Base-by-base conservation (phyloP, 2,888 invertebrate species). In the Acrocyrtus sp. region DNA sequence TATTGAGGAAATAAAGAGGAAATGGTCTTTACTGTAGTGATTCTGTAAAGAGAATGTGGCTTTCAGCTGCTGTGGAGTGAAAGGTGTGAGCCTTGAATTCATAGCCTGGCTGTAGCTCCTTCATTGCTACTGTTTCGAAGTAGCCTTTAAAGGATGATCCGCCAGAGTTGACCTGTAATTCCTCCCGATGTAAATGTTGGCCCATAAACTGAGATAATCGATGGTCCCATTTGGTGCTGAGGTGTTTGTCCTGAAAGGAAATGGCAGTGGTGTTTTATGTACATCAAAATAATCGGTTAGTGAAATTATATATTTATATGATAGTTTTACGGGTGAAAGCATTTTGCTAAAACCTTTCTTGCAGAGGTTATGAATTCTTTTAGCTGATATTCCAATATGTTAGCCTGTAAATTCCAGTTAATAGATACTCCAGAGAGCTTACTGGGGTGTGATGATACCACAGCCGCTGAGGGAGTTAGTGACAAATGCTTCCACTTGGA, bases 401-500 rank as follows among this genome's bases (percentile, higher is more conserved):
- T 57, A 12, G 72, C 21, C 1, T 72, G n/a, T 8, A 72, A 50
- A 12, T 53, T 43, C 10, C 48, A n/a, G 45, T 72, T 70, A 12
- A 57, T 26, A 1, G 5, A 43, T 15, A 72, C 17, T 10, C 58
- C 56, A 6, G 56, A 26, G 12, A 76, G 26, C 3, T 51, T 17
- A 2, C 61, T 24, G 43, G 68, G 69, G 56, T 54, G 41, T 17
- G n/a, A 3, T 15, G 69, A 26, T 54, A 47, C 41, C n/a, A 19
- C n/a, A 26, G 41, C 19, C 29, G 29, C 51, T 8, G 62, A 21
- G 22, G 51, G 51, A 19, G 50, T 41, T 21, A 58, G 61, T 45
- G 72, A 53, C 39, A 78, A 65, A 19, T 47, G 58, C 63, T 76
- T 78, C 78, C 78, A 78, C 72, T 75, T 78, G 2, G 68, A 69